Conservation (phyloP, 2,113 vertebrate species). For the Phylloscopus trochiloides region DNA sequence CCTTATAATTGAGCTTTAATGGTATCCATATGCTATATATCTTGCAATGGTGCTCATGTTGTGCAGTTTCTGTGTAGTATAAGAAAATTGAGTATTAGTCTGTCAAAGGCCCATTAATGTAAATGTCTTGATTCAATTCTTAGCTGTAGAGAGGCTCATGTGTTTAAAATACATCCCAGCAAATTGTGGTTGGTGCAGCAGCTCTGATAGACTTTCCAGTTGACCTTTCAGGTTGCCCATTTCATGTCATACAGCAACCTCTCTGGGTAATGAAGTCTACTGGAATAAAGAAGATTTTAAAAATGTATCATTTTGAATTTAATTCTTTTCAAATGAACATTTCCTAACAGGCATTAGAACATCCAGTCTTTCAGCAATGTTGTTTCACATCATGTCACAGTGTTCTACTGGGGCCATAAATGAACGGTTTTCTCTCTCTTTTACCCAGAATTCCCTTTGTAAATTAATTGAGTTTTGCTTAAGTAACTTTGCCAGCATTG, state of each 20-base stretch:
- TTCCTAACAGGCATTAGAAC: not conserved
- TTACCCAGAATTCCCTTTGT: not conserved
- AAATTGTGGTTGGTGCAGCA: not conserved
- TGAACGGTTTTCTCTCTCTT: not conserved
- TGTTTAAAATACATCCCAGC: not conserved
- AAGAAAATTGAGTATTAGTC: not conserved
- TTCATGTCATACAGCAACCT: not conserved
- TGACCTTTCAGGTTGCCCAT: conserved; percentile 18
- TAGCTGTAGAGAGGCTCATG: not conserved
- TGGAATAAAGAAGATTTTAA: not conserved
- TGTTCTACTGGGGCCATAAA: not conserved
- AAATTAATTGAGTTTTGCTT: not conserved
- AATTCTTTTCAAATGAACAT: not conserved
- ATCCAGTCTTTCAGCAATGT: not conserved
- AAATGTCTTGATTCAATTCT: conserved; percentile 15
- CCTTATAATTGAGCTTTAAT: conserved; percentile 36
- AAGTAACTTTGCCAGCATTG: not conserved
- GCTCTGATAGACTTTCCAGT: not conserved
- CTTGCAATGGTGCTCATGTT: conserved; percentile 20
- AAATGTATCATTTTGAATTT: not conserved
- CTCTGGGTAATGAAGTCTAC: not conserved
- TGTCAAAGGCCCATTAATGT: conserved; percentile 29
- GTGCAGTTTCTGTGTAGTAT: not conserved
- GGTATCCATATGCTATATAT: conserved; percentile 33
- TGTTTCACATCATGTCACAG: not conserved